Base-by-base conservation (phyloP, 2,888 invertebrate genomes). In the Thereva unica region DNA sequence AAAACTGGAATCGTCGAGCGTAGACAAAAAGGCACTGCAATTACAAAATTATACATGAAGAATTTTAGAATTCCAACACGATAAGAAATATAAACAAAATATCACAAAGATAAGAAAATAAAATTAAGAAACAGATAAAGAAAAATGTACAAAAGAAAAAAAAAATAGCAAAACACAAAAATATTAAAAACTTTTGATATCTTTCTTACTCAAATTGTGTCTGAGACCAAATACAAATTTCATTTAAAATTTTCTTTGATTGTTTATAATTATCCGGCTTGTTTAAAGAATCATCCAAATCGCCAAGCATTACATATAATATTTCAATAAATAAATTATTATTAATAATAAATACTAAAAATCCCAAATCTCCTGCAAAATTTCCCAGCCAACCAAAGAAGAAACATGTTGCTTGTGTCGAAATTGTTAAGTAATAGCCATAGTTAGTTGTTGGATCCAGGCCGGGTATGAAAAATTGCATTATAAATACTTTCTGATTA, bases 391-490 rank as follows among this genome's bases (percentile, higher is more conserved):
- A 37, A 10, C 59, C 59, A n/a, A 59, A 59, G 7, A 37, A 47
- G 5, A 59, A 8, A 12, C 49, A 59, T 40, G 5, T 10, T 9
- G 2, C 34, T 5, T 59, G 59, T 40, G 10, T 5, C n/a, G 12
- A 42, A 1, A 45, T n/a, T 49, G 40, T 59, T 9, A 59, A 4
- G 0, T 12, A 8, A 38, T 59, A 34, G 37, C 49, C 49, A 6
- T n/a, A 1, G 38, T 47, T 38, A 5, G 47, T 49, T 1, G 3
- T 37, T 0, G 38, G 40, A 50, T 59, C 38, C 3, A 49, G 4
- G 7, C 59, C 49, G 5, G 59, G 59, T 7, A 59, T 47, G 1
- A 59, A 45, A 8, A 59, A 59, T 10, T 59, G 59, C 59, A 59
- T 59, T 10, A 47, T 34, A 38, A 47, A 59, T 8, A 47, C 40